These are phyloP conservation scores for Elysia chlorotica DNA, from an alignment of 1,140 invertebrate genomes.

Conservation along the genomic window DNA sequence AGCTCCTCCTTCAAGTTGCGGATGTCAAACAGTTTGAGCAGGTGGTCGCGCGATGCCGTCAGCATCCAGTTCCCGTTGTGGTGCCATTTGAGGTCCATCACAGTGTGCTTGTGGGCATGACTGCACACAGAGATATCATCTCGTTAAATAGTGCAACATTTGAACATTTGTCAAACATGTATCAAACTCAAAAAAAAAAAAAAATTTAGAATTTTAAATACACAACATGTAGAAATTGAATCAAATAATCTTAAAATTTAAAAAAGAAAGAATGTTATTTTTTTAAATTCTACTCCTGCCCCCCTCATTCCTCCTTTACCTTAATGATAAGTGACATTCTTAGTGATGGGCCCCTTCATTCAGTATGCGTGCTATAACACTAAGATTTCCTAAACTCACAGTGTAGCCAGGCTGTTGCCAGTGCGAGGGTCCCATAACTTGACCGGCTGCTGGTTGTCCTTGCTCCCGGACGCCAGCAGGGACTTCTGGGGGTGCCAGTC, in stretches of 20 bases:
- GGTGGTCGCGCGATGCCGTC: slow-evolving; percentile 96
- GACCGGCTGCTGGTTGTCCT: slow-evolving; percentile 99
- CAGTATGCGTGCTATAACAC: no score
- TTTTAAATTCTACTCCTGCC: no score
- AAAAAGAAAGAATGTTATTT: no score
- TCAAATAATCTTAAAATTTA: not conserved
- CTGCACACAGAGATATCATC: slow-evolving; percentile 67
- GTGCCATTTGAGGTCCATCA: slow-evolving; percentile 99
- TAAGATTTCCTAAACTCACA: no score
- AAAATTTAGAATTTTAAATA: no score
- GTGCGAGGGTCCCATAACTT: slow-evolving; percentile 99
- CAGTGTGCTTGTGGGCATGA: slow-evolving; percentile 98
- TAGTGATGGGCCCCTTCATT: no score
- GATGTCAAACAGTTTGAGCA: slow-evolving; percentile 98
- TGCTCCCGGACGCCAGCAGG: slow-evolving; percentile 95
- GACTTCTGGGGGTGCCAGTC: slow-evolving; percentile 99
- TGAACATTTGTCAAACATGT: no score
- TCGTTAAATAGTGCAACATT: no score
- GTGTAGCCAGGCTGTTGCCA: slow-evolving; percentile 74
- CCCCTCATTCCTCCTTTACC: no score
- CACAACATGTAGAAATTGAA: no score
- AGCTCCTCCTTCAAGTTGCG: slow-evolving; percentile 90
- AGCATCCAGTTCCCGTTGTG: slow-evolving; percentile 99
- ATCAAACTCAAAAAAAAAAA: no score
- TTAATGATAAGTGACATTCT: no score